A percentile compares a stretch with the other conserved stretches of the same genome.
Conservation (phyloP, 2,888 invertebrate species). For the Eupithecia inturbata region DNA sequence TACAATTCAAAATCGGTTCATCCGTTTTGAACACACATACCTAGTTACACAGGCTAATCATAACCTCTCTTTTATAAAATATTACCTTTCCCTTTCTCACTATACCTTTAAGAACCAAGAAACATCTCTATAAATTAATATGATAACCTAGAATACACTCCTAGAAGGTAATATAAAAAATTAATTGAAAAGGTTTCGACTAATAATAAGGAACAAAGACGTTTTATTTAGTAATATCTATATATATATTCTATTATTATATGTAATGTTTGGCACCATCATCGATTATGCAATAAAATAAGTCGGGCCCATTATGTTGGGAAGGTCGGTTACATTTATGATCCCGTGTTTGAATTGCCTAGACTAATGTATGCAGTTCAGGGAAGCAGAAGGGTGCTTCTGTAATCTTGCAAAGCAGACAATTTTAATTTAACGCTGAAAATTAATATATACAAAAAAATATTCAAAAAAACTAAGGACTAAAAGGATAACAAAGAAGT, state of each 20-base stretch:
- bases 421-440: too few species aligned
- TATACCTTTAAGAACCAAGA: background rate
- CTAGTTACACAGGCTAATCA: too few species aligned
- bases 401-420: background rate
- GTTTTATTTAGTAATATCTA: background rate
- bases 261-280: constrained; percentile 22
- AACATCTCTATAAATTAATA: background rate
- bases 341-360: constrained; percentile 64
- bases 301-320: constrained; percentile 50
- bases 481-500: too few species aligned
- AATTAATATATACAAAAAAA: too few species aligned
- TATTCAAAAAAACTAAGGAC: too few species aligned
- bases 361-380: constrained; percentile 39
- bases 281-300: constrained; percentile 42
- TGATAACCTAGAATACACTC: background rate
- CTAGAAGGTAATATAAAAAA: background rate
- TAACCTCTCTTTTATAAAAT: too few species aligned
- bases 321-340: constrained; percentile 77
- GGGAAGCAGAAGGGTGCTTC: background rate
- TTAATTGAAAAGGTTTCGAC: background rate
- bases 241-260: background rate
- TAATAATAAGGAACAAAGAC: background rate
- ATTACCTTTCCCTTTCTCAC: background rate
- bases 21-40: too few species aligned
- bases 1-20: too few species aligned